A percentile compares a stretch with the other conserved stretches of the same genome.
Evolutionary conservation across 1,140 invertebrate species (phyloP).

Genomic region (Zaprionus nigranus): DNA sequence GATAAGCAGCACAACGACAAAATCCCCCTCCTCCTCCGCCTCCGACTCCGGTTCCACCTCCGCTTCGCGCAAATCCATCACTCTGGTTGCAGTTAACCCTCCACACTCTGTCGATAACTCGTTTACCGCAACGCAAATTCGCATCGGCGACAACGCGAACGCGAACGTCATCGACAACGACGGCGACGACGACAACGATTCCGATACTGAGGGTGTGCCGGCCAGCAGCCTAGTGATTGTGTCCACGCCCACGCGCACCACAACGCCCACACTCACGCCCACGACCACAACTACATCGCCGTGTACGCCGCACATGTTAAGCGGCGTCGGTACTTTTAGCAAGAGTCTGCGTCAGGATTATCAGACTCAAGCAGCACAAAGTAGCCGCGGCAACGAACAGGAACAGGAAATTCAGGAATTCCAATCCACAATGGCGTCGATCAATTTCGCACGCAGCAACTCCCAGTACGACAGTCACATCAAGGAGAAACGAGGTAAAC

Average conservation of each 20-base stretch:
- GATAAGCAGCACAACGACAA: constrained; percentile 66
- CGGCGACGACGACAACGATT: constrained; percentile 69
- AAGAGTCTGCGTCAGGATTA: constrained; percentile 82
- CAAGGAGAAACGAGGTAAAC: constrained; percentile 92
- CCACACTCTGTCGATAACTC: constrained; percentile 54
- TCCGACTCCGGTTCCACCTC: constrained; percentile 35
- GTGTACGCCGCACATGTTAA: constrained; percentile 71
- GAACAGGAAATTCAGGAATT: constrained; percentile 85
- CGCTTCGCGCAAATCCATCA: constrained; percentile 69
- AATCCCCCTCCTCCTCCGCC: constrained; percentile 36
- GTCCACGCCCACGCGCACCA: constrained; percentile 59
- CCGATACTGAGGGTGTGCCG: constrained; percentile 76
- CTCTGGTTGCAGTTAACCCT: constrained; percentile 6
- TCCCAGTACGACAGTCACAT: constrained; percentile 95
- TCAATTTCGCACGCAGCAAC: constrained; percentile 89
- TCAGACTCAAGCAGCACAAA: constrained; percentile 76
- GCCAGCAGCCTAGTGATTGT: constrained; percentile 79
- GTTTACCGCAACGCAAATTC: constrained; percentile 62
- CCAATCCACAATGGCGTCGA: constrained; percentile 84
- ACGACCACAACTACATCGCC: constrained; percentile 36
- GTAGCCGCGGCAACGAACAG: constrained; percentile 85
- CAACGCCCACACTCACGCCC: constrained; percentile 42
- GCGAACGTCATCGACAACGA: constrained; percentile 54
- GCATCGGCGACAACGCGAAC: constrained; percentile 38
- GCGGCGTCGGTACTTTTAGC: constrained; percentile 84